Conservation (phyloP, 2,113 vertebrate genomes). For the Sinocyclocheilus maitianheensis region DNA sequence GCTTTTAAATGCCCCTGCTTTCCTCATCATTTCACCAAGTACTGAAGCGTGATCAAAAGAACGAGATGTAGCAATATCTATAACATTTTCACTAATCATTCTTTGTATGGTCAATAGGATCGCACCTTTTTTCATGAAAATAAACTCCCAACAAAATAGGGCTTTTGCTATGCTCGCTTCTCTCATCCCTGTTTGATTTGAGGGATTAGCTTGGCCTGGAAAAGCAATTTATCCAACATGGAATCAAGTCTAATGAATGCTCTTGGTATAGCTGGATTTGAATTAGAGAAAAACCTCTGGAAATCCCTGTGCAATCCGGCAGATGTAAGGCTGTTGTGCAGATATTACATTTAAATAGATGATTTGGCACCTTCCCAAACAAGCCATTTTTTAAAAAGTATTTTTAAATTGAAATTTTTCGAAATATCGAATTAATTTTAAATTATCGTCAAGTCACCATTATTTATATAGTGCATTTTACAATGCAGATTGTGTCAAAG, state of each 20-base stretch:
- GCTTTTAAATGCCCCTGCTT: background rate
- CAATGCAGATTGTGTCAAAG: too few species aligned
- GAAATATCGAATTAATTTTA: too few species aligned
- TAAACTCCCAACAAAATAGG: background rate
- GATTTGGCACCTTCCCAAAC: background rate
- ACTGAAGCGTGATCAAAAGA: slow-evolving; percentile 11
- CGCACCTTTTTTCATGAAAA: background rate
- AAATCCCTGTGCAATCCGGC: slow-evolving; percentile 67
- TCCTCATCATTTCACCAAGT: background rate
- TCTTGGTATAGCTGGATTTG: slow-evolving; percentile 70
- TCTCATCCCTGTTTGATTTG: slow-evolving; percentile 58
- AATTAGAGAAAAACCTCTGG: slow-evolving; percentile 52
- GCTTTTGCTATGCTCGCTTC: slow-evolving; percentile 43
- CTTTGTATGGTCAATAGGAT: too few species aligned
- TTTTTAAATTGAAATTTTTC: too few species aligned
- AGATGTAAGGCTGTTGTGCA: slow-evolving; percentile 41
- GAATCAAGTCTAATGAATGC: slow-evolving; percentile 72
- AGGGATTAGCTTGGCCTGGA: slow-evolving; percentile 70
- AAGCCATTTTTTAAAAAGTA: too few species aligned
- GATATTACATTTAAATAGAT: background rate
- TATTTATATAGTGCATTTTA: too few species aligned
- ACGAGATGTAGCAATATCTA: too few species aligned
- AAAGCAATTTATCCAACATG: slow-evolving; percentile 72
- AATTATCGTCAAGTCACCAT: too few species aligned
- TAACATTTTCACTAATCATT: too few species aligned